Evolutionary conservation across 2,888 invertebrate genomes (phyloP), one percentile per base, ranked within the genome.

Genomic region (Trissolcus japonicus): DNA sequence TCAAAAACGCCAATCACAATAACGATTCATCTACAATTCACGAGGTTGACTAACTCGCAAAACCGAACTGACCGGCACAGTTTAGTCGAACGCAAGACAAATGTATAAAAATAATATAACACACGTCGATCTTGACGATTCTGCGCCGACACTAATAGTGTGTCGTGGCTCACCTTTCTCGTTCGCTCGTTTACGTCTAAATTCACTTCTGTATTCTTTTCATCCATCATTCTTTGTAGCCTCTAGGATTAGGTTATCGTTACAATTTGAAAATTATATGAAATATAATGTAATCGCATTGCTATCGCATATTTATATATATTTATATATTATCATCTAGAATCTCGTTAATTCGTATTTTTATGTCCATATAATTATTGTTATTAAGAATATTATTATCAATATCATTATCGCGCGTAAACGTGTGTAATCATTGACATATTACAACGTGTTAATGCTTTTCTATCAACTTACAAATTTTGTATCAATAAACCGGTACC

Each of bases 371-470:
- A 82, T 80, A 61, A 79, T 82, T 83, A 82, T 82, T 83, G 81
- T 83, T 81, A 80, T 83, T 84, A 83, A 83, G 82, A 82, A 81
- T 85, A 83, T 82, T 83, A 83, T 82, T 83, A 82, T 81, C 81
- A 80, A 82, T 83, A 82, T 81, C 80, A 79, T 83, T 79, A 79
- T 61, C 77, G 76, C 79, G 80, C 73, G 79, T 80, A 79, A 79
- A 82, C 79, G 53, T 74, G 80, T 81, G 77, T 80, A 79, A 82
- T 81, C 80, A 81, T 80, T 81, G 84, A 82, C 83, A 83, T 35
- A 35, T 82, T 83, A 82, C 81, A 83, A 83, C 82, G 80, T 82
- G 80, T 84, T 83, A 84, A 83, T 82, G 82, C 80, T 80, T 29
- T 29, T 78, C 81, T 82, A 80, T 81, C 76, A 83, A 85, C 81